Evolutionary conservation across 2,797 vertebrate genomes (phyloP), one percentile per base, ranked within the genome.

Genomic region (Eulemur mongoz): DNA sequence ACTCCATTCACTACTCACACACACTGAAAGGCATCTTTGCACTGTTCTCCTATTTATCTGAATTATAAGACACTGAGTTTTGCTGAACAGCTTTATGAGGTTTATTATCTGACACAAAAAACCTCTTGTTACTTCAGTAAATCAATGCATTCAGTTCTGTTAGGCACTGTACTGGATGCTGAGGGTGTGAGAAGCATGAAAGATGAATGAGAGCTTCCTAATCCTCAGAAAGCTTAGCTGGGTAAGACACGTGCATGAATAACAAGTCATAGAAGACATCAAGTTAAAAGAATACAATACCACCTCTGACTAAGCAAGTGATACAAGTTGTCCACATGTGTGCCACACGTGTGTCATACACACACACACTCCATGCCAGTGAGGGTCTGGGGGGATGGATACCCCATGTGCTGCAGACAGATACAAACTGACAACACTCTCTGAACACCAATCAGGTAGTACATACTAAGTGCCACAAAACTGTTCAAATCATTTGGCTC

Each of bases 261-360:
- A 43, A 30, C 30, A 54, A 69, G 59, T 5, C 52, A 18, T 0
- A 59, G 30, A 10, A 69, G 43, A 61, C 14, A 43, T 0, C 14
- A 20, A 25, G 59, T 17, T 57, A 45, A 61, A n/a, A 45, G 22
- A 14, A 4, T 0, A 17, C 10, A 20, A 6, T 0, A 13, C 12
- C 30, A n/a, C 84, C 65, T 85, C n/a, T 57, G 32, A n/a, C 35
- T 7, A 7, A 4, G 45, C 2, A 14, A 30, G 1, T 8, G 23
- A 14, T 2, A 5, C 20, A 23, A 14, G 38, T 4, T 35, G 43
- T 0, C 27, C 54, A 0, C 1, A 12, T 27, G 32, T 32, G 4
- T 20, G 10, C 9, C 65, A 10, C 40, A 3, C 14, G 3, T 3
- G 35, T 0, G 7, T 38, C 38, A 7, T 4, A n/a, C 11, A 4